Evolutionary conservation across 2,113 vertebrate species (phyloP).

Genomic region (Apteryx owenii): DNA sequence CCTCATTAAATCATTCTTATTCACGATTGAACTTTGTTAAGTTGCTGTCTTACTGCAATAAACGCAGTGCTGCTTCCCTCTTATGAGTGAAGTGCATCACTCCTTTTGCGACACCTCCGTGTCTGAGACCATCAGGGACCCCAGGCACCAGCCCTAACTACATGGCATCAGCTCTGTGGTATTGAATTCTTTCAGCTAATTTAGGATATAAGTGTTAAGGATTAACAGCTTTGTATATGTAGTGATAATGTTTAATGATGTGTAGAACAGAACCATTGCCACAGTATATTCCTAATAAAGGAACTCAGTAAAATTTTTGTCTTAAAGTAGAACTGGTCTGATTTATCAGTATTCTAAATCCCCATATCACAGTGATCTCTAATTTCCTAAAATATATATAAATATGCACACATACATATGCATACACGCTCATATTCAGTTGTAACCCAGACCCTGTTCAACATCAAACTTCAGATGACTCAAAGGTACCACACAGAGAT

Average conservation of each 20-base stretch:
- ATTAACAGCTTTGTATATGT: neutral
- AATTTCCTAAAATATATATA: neutral
- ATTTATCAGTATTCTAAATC: neutral
- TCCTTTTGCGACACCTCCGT: too few relatives aligned
- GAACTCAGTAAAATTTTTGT: neutral
- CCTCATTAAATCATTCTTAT: too few relatives aligned
- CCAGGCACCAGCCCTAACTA: neutral
- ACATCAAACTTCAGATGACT: neutral
- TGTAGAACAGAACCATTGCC: neutral
- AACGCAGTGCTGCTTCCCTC: too few relatives aligned
- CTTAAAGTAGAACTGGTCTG: neutral
- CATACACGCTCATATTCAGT: too few relatives aligned
- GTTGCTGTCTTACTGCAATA: too few relatives aligned
- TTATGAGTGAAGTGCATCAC: too few relatives aligned
- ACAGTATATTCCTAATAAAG: neutral
- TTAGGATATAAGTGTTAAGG: too few relatives aligned
- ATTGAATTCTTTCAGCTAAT: accelerated
- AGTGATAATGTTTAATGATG: neutral
- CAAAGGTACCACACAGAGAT: neutral
- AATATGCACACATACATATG: neutral
- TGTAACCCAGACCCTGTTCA: neutral
- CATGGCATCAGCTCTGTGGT: neutral
- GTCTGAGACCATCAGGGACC: neutral
- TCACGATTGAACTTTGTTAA: too few relatives aligned
- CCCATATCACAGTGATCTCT: neutral